Percentiles rank a stretch among this genome's conserved stretches.
phyloP scores from a whole-genome alignment of 2,113 vertebrate genomes.

The Sebastes schlegelii region DNA sequence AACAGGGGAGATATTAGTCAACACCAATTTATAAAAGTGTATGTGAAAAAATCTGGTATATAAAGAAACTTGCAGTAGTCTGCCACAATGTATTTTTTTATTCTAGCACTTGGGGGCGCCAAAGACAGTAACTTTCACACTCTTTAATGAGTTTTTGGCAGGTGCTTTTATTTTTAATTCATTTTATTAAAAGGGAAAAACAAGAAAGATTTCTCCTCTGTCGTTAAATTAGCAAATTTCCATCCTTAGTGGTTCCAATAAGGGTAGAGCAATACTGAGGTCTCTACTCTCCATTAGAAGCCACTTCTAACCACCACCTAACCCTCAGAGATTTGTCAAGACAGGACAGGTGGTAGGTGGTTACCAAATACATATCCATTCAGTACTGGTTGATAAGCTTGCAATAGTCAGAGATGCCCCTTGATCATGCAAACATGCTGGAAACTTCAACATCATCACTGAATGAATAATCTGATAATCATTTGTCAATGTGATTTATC shows the following conservation, averaged over 20 bases:
- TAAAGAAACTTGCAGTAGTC: not conserved
- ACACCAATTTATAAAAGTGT: too few species aligned
- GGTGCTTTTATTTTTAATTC: not conserved
- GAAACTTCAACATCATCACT: not conserved
- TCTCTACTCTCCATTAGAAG: not conserved
- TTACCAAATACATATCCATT: conserved; percentile 4
- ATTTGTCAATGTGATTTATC: conserved; percentile 11
- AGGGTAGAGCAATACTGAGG: not conserved
- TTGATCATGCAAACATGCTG: not conserved
- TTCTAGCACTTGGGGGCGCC: not conserved
- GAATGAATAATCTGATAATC: conserved; percentile 2
- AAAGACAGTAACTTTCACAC: not conserved
- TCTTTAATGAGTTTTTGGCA: not conserved
- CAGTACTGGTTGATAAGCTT: not conserved
- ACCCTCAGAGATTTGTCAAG: not conserved
- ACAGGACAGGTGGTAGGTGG: not conserved
- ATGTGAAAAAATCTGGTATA: not conserved
- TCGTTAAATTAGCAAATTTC: not conserved
- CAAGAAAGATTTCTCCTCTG: not conserved
- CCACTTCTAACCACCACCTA: not conserved
- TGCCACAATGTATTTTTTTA: not conserved
- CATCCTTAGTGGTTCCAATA: not conserved
- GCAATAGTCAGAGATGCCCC: not conserved
- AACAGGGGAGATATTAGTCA: not conserved
- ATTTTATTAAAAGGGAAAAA: not conserved